phyloP scores from a whole-genome alignment of 2,888 invertebrate species.

The Apodemia mormo region DNA sequence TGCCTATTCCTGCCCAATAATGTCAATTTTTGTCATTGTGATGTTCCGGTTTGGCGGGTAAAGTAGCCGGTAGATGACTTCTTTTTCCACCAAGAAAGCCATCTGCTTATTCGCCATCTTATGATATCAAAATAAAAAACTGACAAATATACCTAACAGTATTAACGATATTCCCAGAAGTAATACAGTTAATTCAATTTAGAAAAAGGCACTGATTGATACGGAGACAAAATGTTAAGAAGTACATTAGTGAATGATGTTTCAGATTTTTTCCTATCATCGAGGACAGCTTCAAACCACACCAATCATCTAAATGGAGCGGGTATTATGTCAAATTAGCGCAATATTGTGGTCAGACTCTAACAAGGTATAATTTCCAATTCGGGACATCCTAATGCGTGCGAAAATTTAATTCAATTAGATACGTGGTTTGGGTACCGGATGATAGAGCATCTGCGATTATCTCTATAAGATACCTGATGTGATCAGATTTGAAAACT shows the following conservation, averaged over 20 bases:
- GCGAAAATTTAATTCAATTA: conserved; percentile 43
- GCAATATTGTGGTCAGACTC: conserved; percentile 12
- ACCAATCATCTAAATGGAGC: conserved; percentile 35
- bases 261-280: conserved; percentile 28
- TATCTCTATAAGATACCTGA: background rate
- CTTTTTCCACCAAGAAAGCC: too few species aligned
- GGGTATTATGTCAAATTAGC: conserved; percentile 37
- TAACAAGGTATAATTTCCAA: conserved; percentile 43
- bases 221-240: background rate
- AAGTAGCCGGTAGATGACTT: too few species aligned
- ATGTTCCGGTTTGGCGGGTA: too few species aligned
- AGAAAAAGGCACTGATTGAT: too few species aligned
- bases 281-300: conserved; percentile 28
- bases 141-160: too few species aligned
- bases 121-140: too few species aligned
- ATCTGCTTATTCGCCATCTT: too few species aligned
- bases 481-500: background rate
- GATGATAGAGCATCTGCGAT: background rate
- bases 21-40: too few species aligned
- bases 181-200: too few species aligned
- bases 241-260: conserved; percentile 21
- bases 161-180: too few species aligned
- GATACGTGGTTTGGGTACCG: conserved; percentile 24
- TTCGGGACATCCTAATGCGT: conserved; percentile 41
- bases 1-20: too few species aligned